Evolutionary conservation across 2,797 vertebrate species (phyloP), one percentile per base, ranked within the genome.

Genomic region (Tenualosa thibaudeaui): DNA sequence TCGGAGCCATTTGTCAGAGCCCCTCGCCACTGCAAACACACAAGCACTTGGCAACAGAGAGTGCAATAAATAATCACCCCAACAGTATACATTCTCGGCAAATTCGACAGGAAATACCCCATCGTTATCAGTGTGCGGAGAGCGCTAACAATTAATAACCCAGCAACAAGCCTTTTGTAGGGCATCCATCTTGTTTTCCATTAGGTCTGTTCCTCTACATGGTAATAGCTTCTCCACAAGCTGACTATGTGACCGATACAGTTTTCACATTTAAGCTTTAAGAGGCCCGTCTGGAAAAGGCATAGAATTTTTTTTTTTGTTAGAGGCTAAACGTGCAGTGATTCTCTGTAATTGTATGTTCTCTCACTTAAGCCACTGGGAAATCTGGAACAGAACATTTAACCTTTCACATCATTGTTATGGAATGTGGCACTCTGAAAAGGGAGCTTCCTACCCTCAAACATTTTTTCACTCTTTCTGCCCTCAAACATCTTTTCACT

Each of bases 41-140:
- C 94, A 94, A 92, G 94, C 94, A 88, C 95, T 93, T 92, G 91
- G 94, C 96, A 91, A 95, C 94, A 93, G 96, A 94, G 94, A 95
- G 93, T 95, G 95, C 95, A 96, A 97, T 97, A 97, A 98, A 98
- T 97, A 96, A 94, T 94, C 92, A 93, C 92, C 87, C 92, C 97
- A 97, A 97, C 96, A 96, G 97, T 97, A 97, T 96, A 96, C 96
- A 97, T 96, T 96, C 93, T 94, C 93, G 93, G 90, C 94, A 97
- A 96, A 96, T 96, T 96, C 96, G 94, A 96, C 93, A 92, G 95
- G 96, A 97, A 95, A 96, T 93, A 94, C 95, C 93, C 93, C 94
- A 95, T 96, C 95, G 96, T 96, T 97, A 96, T 96, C 96, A 95
- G 93, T 95, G 92, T 94, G 95, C 96, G 93, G 93, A 93, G 96